Evolutionary conservation across 2,797 vertebrate species (phyloP), one percentile per base, ranked within the genome.

Genomic region (Myiothlypis chrysogaster): DNA sequence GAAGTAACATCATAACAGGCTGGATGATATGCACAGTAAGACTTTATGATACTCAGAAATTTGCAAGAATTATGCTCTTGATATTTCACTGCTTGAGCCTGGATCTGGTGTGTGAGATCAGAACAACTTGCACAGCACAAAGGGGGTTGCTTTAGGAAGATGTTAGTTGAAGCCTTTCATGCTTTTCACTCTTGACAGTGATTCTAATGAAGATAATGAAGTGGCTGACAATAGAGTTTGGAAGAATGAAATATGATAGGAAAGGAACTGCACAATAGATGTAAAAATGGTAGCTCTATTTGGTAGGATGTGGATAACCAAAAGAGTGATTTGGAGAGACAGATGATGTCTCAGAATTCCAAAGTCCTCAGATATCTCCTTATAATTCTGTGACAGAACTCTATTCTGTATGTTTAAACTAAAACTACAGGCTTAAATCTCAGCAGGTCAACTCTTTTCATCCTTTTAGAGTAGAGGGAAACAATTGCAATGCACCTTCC

Each of bases 151-250:
- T 75, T 88, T 72, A 75, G 73, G 82, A 87, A 82, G 86, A 89
- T 73, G 37, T 82, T 91, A 68, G 50, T 46, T 69, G 84, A 84
- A 96, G 35, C 41, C 61, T 93, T 94, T 93, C 82, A 69, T 93
- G 90, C 81, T 63, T 89, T 94, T 86, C 52, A 27, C 52, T 59
- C 52, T 79, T 94, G 83, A 92, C 87, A 89, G 95, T 92, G 87
- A 90, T 92, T 93, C 71, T 89, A 87, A 91, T 76, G 87, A 97
- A 95, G 78, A 87, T 81, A 89, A 73, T 27, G 89, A 93, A 96
- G 44, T 57, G 69, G 68, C 46, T 93, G 87, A 96, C 93, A 75
- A 28, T 15, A 52, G 91, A 93, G 72, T 87, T 64, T 81, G 64
- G 72, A 76, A 91, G 82, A 80, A 75, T 57, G 70, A 92, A 94